These are phyloP conservation scores for Zonotrichia albicollis DNA, from an alignment of 2,797 vertebrate species.

Conservation along the genomic window DNA sequence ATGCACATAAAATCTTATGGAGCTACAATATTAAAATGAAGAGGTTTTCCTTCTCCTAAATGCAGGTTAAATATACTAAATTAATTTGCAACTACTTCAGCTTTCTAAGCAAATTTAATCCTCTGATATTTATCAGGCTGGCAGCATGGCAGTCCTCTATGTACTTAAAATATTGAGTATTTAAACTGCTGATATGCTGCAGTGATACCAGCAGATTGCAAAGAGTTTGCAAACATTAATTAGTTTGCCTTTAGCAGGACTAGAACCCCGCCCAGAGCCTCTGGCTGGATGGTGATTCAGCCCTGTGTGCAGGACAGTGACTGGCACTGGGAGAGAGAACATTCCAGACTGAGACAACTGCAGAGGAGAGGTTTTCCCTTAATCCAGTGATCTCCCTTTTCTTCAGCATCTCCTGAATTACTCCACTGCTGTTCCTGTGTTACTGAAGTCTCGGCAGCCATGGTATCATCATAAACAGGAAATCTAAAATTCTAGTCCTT, in stretches of 20 bases:
- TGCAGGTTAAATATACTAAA: constrained; percentile 17
- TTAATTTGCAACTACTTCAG: constrained; percentile 36
- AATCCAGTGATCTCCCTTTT: background rate
- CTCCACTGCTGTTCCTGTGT: background rate
- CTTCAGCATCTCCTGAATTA: background rate
- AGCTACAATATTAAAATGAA: constrained; percentile 34
- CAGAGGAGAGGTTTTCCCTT: background rate
- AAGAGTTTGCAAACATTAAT: constrained; percentile 4
- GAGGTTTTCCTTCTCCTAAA: background rate
- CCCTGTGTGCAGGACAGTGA: background rate
- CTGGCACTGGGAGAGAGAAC: background rate
- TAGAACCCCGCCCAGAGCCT: background rate
- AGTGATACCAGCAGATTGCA: background rate
- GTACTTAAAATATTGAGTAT: constrained; percentile 40
- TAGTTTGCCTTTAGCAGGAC: background rate
- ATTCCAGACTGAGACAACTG: background rate
- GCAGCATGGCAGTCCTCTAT: background rate
- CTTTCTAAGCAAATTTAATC: constrained; percentile 43
- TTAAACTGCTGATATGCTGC: background rate
- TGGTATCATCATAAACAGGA: fast-evolving
- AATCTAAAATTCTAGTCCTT: background rate
- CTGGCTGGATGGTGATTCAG: background rate
- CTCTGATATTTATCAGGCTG: constrained; percentile 28
- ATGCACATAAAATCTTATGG: background rate
- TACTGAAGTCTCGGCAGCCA: background rate